Conservation (phyloP, 2,888 invertebrate species). For the Agelastica alni region DNA sequence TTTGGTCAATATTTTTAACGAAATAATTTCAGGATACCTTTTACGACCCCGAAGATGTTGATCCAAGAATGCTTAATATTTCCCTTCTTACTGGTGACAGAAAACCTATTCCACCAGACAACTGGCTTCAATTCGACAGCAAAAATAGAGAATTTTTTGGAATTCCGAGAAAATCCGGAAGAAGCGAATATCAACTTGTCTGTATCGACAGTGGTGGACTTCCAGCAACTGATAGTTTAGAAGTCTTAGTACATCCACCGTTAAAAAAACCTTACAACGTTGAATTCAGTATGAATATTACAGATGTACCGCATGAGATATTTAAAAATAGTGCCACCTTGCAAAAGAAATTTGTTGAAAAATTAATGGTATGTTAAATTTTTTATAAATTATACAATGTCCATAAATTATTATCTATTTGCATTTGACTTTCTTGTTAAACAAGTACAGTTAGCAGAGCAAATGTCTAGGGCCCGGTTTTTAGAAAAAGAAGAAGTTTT, state of each 20-base stretch:
- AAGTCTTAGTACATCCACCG: slow-evolving; percentile 73
- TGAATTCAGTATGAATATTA: slow-evolving; percentile 81
- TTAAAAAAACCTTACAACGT: slow-evolving; percentile 70
- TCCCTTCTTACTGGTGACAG: slow-evolving; percentile 75
- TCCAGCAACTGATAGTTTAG: slow-evolving; percentile 77
- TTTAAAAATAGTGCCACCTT: slow-evolving; percentile 72
- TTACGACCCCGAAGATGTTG: slow-evolving; percentile 85
- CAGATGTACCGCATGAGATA: slow-evolving; percentile 64
- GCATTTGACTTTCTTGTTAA: too few relatives aligned
- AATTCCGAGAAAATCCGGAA: slow-evolving; percentile 72
- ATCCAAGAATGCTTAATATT: slow-evolving; percentile 72
- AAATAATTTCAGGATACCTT: slow-evolving; percentile 72
- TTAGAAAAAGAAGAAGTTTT: too few relatives aligned
- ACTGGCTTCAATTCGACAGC: slow-evolving; percentile 89
- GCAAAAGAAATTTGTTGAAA: slow-evolving; percentile 82
- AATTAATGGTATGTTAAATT: slow-evolving; percentile 57
- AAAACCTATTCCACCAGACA: slow-evolving; percentile 65
- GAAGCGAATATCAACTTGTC: slow-evolving; percentile 76
- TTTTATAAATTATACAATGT: background rate
- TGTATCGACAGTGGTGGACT: slow-evolving; percentile 76
- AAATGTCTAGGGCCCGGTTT: too few relatives aligned
- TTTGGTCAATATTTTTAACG: background rate
- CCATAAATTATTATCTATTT: background rate
- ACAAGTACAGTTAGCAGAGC: too few relatives aligned
- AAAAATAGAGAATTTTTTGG: slow-evolving; percentile 90